Base-by-base conservation (phyloP, 2,888 invertebrate genomes). In the Oscheius sp. region DNA sequence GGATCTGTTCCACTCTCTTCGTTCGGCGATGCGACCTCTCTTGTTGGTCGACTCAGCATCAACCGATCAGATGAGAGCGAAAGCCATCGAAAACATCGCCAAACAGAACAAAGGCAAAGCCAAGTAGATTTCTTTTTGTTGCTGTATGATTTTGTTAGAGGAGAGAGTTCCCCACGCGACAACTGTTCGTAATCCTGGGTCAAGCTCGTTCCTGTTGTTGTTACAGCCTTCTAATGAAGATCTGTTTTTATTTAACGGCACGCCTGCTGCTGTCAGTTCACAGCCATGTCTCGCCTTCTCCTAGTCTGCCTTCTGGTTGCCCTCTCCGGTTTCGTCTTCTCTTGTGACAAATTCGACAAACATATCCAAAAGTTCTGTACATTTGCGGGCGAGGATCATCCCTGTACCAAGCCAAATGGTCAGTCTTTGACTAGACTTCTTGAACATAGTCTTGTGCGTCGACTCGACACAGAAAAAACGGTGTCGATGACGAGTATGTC, bases 81-180 rank as follows among this genome's bases (percentile, higher is more conserved):
- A 76, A 43, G 84, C 82, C 13, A 76, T 82, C 23, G 74, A 76
- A 45, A 84, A 84, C 64, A 84, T 84, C 59, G 79, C 79, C 13
- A 59, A 75, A 56, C 35, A 45, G n/a, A 70, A 72, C 43, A 58
- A 75, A 41, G 66, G 69, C 13, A 69, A 69, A 46, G 64, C 72
- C 16, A 69, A 75, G 46, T 72, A 52, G 25, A 49, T 18, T n/a
- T 13, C 29, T 18, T 27, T 27, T 18, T 18, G 61, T 59, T 59
- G 61, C 43, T n/a, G 6, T 45, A 16, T 35, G n/a, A 43, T 43
- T 61, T 13, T 61, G 16, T 61, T 41, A n/a, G n/a, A n/a, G 35
- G 49, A 5, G 55, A 55, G 55, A 12, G 55, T 55, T 55, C 61
- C 21, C 7, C 35, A 7, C 27, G 35, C 43, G 45, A n/a, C 61